Base-by-base conservation (phyloP, 2,888 invertebrate genomes). In the Acronicta leporina region DNA sequence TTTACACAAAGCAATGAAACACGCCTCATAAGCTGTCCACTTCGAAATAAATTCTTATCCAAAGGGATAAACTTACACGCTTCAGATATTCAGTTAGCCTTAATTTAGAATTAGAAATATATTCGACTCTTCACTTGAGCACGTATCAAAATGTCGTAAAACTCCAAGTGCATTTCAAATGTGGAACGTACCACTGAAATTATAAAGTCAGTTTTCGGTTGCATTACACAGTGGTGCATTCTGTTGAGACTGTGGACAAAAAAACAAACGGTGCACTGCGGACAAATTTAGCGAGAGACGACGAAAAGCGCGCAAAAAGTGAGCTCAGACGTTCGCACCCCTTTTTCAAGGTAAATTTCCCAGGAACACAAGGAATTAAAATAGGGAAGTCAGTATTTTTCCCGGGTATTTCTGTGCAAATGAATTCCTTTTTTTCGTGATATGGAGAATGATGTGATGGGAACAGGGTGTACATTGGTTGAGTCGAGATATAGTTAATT, bases 281-380 rank as follows among this genome's bases (percentile, higher is more conserved):
- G 87, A 86, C 86, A 88, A 91, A 90, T 91, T 90, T 88, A 89
- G 89, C 89, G 85, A 79, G 86, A 86, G 87, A 86, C 83, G 79
- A 74, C 65, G 64, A 80, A 85, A 86, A 86, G 71, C 72, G 79
- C 30, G 63, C 75, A 87, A 86, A 87, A 84, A 81, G 70, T 67
- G 53, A 54, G 63, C 59, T 72, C 79, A 87, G 87, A 87, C 83
- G 80, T 84, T 83, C 54, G 81, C 86, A 81, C 84, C 84, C 85
- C 81, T 83, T 80, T 87, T 85, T 79, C 78, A 82, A 83, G 83
- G 84, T 83, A 82, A 82, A 82, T 83, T 84, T 80, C 50, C 75
- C 74, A 66, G 64, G 64, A 62, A 77, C 79, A 73, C 78, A 77
- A 75, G 70, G 78, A 79, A 82, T 84, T 84, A 83, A 85, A 84